Conservation (phyloP, 2,113 vertebrate species). For the Cinclus mexicanus region DNA sequence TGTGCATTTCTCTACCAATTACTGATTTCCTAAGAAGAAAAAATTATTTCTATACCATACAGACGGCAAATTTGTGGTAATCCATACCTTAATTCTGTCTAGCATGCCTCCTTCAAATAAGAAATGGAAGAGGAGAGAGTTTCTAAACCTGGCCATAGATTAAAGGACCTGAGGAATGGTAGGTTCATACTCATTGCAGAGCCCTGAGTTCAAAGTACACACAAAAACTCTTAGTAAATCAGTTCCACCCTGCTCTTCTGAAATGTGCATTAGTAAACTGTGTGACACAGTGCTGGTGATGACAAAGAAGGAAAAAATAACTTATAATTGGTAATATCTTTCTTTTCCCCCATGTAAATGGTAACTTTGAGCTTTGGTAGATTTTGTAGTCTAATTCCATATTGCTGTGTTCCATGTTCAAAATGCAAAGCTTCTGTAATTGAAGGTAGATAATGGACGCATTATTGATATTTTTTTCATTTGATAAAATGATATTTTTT, state of each 20-base stretch:
- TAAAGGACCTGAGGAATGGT: background rate
- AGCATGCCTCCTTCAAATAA: background rate
- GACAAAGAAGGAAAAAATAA: background rate
- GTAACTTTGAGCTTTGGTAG: background rate
- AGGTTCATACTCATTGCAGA: background rate
- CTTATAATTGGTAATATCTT: background rate
- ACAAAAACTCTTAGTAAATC: background rate
- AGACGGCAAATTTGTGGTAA: background rate
- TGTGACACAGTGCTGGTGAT: background rate
- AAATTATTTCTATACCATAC: background rate
- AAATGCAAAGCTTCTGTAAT: background rate
- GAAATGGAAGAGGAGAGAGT: background rate
- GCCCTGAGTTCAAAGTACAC: background rate
- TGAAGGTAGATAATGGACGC: background rate
- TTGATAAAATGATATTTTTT: background rate
- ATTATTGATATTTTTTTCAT: background rate
- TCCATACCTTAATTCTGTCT: background rate
- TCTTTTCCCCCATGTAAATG: background rate
- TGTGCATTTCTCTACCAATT: background rate
- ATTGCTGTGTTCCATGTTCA: background rate
- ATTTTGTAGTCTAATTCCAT: background rate
- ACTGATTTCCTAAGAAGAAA: background rate
- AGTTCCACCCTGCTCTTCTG: background rate
- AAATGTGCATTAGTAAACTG: background rate
- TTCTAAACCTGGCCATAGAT: background rate